These are phyloP conservation scores for Gobio gobio DNA, from an alignment of 2,113 vertebrate species.

Conservation along the genomic window DNA sequence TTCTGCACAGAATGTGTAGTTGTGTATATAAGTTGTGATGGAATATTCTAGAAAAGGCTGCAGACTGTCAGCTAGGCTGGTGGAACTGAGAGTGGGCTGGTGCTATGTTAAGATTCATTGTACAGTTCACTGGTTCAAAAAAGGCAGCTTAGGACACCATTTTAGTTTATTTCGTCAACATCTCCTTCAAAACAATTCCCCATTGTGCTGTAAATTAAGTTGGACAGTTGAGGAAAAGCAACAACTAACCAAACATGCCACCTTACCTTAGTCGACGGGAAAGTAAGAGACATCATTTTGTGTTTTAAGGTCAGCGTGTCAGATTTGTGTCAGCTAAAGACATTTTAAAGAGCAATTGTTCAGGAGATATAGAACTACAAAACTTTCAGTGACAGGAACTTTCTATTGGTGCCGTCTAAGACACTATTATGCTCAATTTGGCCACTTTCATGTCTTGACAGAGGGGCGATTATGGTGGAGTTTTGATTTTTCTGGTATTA, in stretches of 20 bases:
- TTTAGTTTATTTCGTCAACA: conserved; percentile 48
- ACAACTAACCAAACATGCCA: conserved; percentile 55
- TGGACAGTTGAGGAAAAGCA: conserved; percentile 45
- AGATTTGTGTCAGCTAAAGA: conserved; percentile 50
- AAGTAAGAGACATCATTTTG: conserved; percentile 44
- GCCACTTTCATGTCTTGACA: not conserved
- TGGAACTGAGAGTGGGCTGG: conserved; percentile 10
- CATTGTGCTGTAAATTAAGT: conserved; percentile 31
- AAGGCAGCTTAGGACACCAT: conserved; percentile 43
- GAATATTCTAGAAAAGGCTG: not conserved
- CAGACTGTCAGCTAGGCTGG: not conserved
- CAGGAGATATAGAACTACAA: conserved; percentile 26
- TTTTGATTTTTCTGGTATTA: not conserved
- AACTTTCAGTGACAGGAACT: conserved; percentile 1
- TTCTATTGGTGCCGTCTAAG: not conserved
- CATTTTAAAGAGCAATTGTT: conserved; percentile 40
- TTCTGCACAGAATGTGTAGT: no score
- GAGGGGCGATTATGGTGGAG: not conserved
- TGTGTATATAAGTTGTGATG: no score
- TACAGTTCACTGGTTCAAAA: conserved; percentile 37
- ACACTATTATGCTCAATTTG: conserved; percentile 1
- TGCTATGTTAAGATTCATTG: conserved; percentile 26
- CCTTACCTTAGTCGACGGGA: conserved; percentile 39
- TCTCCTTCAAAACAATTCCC: conserved; percentile 54
- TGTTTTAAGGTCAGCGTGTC: conserved; percentile 49